Conservation (phyloP, 2,113 vertebrate genomes). For the Chlorodrepanis virens region DNA sequence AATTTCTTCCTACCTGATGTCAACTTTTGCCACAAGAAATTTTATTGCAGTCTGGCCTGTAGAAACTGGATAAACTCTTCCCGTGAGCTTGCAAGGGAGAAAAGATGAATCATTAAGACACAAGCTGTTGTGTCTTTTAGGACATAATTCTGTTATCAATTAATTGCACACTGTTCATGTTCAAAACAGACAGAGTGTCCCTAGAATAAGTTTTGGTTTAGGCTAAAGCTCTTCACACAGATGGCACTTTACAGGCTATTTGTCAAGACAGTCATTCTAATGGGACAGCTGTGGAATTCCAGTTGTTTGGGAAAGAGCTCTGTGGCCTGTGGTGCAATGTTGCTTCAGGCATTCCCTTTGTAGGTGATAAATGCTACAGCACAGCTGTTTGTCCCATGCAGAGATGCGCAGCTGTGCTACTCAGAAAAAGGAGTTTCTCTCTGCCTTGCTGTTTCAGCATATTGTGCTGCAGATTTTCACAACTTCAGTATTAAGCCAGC, state of each 20-base stretch:
- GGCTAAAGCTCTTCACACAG: background rate
- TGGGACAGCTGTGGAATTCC: background rate
- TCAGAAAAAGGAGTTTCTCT: background rate
- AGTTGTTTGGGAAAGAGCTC: background rate
- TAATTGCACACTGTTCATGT: background rate
- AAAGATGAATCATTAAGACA: constrained; percentile 27
- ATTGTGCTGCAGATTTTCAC: background rate
- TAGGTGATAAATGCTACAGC: background rate
- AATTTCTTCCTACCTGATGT: background rate
- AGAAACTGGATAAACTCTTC: constrained; percentile 1
- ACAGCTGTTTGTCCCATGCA: background rate
- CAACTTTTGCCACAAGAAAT: background rate
- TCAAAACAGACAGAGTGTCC: background rate
- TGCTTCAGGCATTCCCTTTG: constrained; percentile 18
- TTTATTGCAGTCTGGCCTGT: background rate
- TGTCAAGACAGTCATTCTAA: background rate
- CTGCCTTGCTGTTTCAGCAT: background rate
- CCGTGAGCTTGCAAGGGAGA: background rate
- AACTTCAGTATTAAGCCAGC: background rate
- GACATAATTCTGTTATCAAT: constrained; percentile 28
- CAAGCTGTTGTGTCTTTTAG: background rate
- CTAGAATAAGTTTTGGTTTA: background rate
- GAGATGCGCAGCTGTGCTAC: background rate
- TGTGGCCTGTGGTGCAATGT: background rate
- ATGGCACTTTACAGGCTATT: background rate